Evolutionary conservation across 2,797 vertebrate species (phyloP).

Genomic region (Sphaeramia orbicularis): DNA sequence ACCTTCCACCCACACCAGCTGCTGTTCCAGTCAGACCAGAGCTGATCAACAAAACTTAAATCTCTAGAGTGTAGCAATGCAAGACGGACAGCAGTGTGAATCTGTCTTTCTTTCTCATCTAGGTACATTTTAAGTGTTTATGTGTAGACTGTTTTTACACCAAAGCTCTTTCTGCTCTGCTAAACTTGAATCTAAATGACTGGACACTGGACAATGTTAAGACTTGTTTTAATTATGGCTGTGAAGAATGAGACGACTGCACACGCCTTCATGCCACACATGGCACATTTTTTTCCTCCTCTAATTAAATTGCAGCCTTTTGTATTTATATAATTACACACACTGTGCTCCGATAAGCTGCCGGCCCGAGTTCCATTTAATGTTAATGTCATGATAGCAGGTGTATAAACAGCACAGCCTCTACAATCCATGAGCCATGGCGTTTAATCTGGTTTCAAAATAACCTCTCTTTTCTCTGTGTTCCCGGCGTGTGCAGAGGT

Average conservation of each 20-base stretch:
- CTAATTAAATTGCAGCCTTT: too few relatives aligned
- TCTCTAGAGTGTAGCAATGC: neutral
- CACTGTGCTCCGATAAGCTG: neutral
- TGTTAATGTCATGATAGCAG: neutral
- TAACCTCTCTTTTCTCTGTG: neutral
- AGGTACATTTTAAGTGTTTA: neutral
- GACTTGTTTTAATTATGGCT: too few relatives aligned
- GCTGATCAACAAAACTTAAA: constrained; percentile 4
- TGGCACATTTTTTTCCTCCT: too few relatives aligned
- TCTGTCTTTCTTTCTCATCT: too few relatives aligned
- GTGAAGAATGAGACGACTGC: too few relatives aligned
- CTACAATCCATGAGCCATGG: neutral
- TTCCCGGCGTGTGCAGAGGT: constrained; percentile 86
- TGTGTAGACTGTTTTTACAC: neutral
- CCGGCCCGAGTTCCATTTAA: neutral
- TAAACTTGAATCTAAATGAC: too few relatives aligned
- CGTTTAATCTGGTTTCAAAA: constrained; percentile 20
- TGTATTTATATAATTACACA: neutral
- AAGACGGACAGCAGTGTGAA: constrained; percentile 1
- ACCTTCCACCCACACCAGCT: neutral
- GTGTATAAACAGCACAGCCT: constrained; percentile 13
- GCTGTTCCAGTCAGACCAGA: neutral
- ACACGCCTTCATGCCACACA: too few relatives aligned
- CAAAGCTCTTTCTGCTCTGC: too few relatives aligned
- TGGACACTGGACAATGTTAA: too few relatives aligned